Evolutionary conservation across 2,113 vertebrate genomes (phyloP).

Genomic region (Phasianus colchicus): DNA sequence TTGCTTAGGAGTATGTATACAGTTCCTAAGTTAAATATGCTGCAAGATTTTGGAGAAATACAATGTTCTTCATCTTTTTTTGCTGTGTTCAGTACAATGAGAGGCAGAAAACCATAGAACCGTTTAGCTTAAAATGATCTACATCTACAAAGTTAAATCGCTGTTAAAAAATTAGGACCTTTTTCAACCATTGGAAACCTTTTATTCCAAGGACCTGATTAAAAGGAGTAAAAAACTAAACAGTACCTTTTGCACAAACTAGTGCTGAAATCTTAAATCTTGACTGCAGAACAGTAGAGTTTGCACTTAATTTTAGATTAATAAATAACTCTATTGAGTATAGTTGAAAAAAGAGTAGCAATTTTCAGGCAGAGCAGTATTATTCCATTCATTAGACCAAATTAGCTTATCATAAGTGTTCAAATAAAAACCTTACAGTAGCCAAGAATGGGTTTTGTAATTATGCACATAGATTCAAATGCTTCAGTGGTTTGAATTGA

Average conservation of each 20-base stretch:
- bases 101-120: background rate
- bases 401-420: background rate
- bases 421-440: background rate
- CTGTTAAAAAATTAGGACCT: background rate
- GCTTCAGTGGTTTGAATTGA: background rate
- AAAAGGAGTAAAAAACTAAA: background rate
- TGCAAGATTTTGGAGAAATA: background rate
- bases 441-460: background rate
- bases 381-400: background rate
- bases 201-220: background rate
- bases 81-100: background rate
- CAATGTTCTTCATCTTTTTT: background rate
- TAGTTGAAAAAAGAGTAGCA: background rate
- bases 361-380: background rate
- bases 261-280: background rate
- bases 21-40: background rate
- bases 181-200: background rate
- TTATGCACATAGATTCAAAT: background rate
- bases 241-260: background rate
- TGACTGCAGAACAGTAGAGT: background rate
- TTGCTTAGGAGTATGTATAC: background rate
- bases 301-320: background rate
- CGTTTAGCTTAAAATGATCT: background rate
- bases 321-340: background rate
- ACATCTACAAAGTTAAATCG: background rate